Evolutionary conservation across 2,888 invertebrate genomes (phyloP), one percentile per base, ranked within the genome.

Genomic region (Tetranychus truncatus): DNA sequence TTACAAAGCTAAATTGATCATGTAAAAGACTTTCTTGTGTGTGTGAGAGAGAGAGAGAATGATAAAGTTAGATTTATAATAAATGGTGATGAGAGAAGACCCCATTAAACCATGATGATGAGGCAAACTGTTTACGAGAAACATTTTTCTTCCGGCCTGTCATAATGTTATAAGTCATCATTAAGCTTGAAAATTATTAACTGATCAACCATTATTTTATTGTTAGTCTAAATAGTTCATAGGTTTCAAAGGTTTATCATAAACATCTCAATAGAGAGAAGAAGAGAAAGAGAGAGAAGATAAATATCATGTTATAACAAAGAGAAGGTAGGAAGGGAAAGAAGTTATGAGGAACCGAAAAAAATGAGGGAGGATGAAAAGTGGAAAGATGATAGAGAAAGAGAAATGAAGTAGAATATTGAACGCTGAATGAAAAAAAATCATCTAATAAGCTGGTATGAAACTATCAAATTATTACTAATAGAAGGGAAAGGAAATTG

Each of bases 21-120:
- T 66, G 18, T 8, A 6, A 11, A 20, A 20, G 18, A 7, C 66
- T 66, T 66, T 20, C 11, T 11, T 20, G 20, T 66, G n/a, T 15
- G 15, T 66, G 66, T 18, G 66, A 6, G 66, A 66, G 66, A 67
- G 66, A 67, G 67, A 67, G 67, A 67, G 67, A 67, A n/a, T 18
- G 67, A n/a, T n/a, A 67, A n/a, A 67, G 67, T 18, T n/a, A 67
- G 67, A 67, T n/a, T 18, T 15, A 66, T 15, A 66, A n/a, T 18
- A n/a, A 66, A n/a, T 18, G 66, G n/a, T 9, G n/a, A 24, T 20
- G 7, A 69, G n/a, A 67, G 67, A 67, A 55, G 67, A 67, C 20
- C n/a, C 20, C n/a, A 24, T 67, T 67, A 67, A 21, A n/a, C 20
- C 67, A 9, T 67, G 20, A 21, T 67, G n/a, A 21, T 67, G 67